These are phyloP conservation scores for Syndactyla subalaris DNA, from an alignment of 2,797 vertebrate genomes.

Conservation along the genomic window DNA sequence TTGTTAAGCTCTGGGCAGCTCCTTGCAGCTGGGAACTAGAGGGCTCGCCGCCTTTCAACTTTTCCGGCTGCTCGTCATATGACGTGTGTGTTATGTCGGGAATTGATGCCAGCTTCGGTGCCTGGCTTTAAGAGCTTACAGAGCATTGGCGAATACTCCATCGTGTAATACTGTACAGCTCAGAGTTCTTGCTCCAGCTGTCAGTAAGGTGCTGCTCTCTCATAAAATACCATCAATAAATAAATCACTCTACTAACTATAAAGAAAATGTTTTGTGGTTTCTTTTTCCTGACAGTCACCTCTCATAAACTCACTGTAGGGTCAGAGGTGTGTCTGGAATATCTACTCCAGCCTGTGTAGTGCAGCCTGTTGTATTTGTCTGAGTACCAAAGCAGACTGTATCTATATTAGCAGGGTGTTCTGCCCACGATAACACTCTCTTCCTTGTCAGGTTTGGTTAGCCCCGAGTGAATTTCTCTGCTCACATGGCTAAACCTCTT, in stretches of 20 bases:
- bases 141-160: background rate
- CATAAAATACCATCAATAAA: background rate
- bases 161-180: background rate
- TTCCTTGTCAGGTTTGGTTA: background rate
- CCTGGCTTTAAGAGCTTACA: background rate
- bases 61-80: background rate
- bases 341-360: background rate
- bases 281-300: background rate
- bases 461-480: background rate
- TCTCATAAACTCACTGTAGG: background rate
- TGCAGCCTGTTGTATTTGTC: background rate
- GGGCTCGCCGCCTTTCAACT: background rate
- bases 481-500: background rate
- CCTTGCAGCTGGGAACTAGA: background rate
- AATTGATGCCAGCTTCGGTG: rapidly evolving
- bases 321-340: background rate
- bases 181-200: background rate
- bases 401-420: background rate
- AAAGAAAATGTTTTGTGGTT: background rate
- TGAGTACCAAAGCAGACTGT: background rate
- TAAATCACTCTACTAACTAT: background rate
- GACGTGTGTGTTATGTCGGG: background rate
- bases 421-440: background rate
- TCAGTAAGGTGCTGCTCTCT: background rate
- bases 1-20: background rate